These are phyloP conservation scores for Genyomyrus donnyi DNA, from an alignment of 2,113 vertebrate species.

Conservation along the genomic window DNA sequence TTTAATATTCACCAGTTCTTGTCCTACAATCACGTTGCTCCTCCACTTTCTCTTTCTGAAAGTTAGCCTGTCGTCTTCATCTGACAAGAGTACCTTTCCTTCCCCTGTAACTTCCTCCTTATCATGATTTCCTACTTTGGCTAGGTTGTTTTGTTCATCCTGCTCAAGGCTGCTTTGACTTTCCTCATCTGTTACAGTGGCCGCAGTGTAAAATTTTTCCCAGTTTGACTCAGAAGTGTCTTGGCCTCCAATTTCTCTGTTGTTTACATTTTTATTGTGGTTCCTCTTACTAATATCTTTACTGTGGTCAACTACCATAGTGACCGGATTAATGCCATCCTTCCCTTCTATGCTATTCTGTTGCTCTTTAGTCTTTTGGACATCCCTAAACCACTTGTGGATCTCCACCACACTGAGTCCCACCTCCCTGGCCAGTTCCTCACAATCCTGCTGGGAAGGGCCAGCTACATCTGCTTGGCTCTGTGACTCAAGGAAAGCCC, in stretches of 20 bases:
- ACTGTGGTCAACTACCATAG: constrained; percentile 52
- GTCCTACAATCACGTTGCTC: constrained; percentile 46
- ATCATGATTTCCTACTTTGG: constrained; percentile 42
- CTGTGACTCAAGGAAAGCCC: constrained; percentile 65
- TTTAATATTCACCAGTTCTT: constrained; percentile 53
- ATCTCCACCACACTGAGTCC: constrained; percentile 61
- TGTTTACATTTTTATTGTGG: constrained; percentile 60
- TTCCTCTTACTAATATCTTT: constrained; percentile 49
- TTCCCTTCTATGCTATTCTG: constrained; percentile 32
- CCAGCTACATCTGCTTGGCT: constrained; percentile 58
- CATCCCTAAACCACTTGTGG: constrained; percentile 56
- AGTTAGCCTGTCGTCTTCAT: constrained; percentile 59
- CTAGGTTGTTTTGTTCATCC: constrained; percentile 49
- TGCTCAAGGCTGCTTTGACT: constrained; percentile 52
- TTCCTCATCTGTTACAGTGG: constrained; percentile 64
- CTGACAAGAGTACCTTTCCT: constrained; percentile 64
- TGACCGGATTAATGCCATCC: constrained; percentile 22
- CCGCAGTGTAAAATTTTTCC: constrained; percentile 62
- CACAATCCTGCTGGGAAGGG: constrained; percentile 63
- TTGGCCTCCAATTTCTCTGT: constrained; percentile 33
- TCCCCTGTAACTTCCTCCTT: constrained; percentile 43
- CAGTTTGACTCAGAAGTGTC: constrained; percentile 64
- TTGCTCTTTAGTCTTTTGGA: constrained; percentile 49
- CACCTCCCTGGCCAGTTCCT: constrained; percentile 61
- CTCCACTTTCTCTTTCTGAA: constrained; percentile 49